These are phyloP conservation scores for Etheostoma cragini DNA, from an alignment of 2,113 vertebrate species.

Conservation along the genomic window DNA sequence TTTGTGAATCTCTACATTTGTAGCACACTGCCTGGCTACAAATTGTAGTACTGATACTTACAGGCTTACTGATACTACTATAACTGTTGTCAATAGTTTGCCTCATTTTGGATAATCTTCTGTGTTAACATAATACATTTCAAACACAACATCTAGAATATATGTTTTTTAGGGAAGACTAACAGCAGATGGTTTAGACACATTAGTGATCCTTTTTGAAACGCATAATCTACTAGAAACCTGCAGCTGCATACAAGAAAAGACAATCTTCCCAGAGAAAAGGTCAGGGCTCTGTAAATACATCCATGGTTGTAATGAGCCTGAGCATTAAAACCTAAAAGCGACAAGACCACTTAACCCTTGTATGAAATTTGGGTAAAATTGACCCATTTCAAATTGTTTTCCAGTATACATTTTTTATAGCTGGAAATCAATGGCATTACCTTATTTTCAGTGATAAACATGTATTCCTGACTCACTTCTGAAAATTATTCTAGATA, in stretches of 20 bases:
- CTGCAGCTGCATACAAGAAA: neutral
- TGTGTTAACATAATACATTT: neutral
- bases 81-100: neutral
- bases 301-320: neutral
- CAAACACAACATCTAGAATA: neutral
- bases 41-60: neutral
- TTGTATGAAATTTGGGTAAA: too few species aligned
- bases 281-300: neutral
- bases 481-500: too few species aligned
- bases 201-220: neutral
- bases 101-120: neutral
- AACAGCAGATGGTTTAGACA: neutral
- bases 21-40: too few species aligned
- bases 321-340: slow-evolving; percentile 6
- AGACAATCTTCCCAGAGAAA: neutral
- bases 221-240: neutral
- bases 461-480: too few species aligned
- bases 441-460: too few species aligned
- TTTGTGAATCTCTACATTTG: neutral
- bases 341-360: slow-evolving; percentile 4
- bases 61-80: neutral
- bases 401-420: too few species aligned
- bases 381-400: too few species aligned
- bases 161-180: neutral
- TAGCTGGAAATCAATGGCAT: too few species aligned